Evolutionary conservation across 2,888 invertebrate species (phyloP).

Genomic region (Athetis lepigone): DNA sequence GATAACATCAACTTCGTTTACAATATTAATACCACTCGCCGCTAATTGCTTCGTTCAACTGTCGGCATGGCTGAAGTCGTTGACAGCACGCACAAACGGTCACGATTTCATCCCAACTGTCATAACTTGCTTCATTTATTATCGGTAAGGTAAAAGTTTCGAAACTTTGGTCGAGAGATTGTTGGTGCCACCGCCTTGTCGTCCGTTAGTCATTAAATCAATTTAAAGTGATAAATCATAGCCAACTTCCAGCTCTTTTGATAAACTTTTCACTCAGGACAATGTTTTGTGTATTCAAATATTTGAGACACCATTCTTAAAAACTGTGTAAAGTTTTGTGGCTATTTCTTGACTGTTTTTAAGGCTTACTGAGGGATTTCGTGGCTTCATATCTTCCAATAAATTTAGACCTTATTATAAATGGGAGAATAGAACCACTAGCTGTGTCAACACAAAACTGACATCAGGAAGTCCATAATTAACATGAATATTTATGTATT

Average conservation of each 20-base stretch:
- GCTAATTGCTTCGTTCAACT: conserved; percentile 61
- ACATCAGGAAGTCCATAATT: conserved; percentile 5
- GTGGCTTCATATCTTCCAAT: neutral
- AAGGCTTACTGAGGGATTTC: neutral
- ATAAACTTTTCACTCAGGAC: conserved; percentile 47
- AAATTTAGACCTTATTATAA: neutral
- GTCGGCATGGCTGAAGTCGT: conserved; percentile 36
- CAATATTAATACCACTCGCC: conserved; percentile 51
- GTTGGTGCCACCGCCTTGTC: conserved; percentile 64
- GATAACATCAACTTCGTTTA: conserved; percentile 46
- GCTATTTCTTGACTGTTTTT: neutral
- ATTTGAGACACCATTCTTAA: neutral
- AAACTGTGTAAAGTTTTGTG: neutral
- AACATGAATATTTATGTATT: too few relatives aligned
- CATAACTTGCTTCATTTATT: conserved; percentile 76
- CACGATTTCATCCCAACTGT: conserved; percentile 71
- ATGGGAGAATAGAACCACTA: conserved; percentile 19
- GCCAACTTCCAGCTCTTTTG: conserved; percentile 49
- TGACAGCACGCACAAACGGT: conserved; percentile 66
- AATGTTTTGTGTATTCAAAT: conserved; percentile 36
- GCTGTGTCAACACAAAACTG: neutral
- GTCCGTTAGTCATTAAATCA: conserved; percentile 72
- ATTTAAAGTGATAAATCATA: conserved; percentile 70
- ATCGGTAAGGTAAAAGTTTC: conserved; percentile 72
- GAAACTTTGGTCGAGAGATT: conserved; percentile 62